Evolutionary conservation across 2,888 invertebrate genomes (phyloP).

Genomic region (Oscheius onirici): DNA sequence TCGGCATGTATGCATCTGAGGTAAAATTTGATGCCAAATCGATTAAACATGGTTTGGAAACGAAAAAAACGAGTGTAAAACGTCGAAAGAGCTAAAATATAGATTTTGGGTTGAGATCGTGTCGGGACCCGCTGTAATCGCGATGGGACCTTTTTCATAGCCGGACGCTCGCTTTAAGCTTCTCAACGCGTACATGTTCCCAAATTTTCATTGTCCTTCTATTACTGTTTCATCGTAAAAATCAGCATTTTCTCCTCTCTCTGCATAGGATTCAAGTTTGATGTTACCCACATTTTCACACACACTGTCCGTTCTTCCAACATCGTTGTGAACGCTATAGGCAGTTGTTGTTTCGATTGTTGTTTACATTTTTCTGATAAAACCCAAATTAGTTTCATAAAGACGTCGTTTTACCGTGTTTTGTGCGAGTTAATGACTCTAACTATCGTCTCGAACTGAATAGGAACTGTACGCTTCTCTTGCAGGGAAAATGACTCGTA

Average conservation of each 20-base stretch:
- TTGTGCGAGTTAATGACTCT: too few species aligned
- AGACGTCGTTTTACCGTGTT: background rate
- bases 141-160: too few species aligned
- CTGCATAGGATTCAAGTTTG: background rate
- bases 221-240: background rate
- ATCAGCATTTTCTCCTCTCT: background rate
- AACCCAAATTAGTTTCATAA: background rate
- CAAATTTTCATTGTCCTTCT: background rate
- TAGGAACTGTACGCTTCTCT: background rate
- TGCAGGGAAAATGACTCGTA: conserved; percentile 44
- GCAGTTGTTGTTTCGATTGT: background rate
- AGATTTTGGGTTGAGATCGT: too few species aligned
- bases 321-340: background rate
- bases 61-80: too few species aligned
- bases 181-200: too few species aligned
- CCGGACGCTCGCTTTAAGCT: too few species aligned
- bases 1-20: background rate
- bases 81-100: too few species aligned
- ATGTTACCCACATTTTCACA: background rate
- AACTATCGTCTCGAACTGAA: background rate
- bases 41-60: too few species aligned
- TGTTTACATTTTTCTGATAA: background rate
- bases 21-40: background rate
- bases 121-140: too few species aligned
- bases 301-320: background rate